Percentiles rank a stretch among this genome's conserved stretches.
Evolutionary conservation across 2,888 invertebrate species (phyloP).

Genomic region (Patella ulyssiponensis): DNA sequence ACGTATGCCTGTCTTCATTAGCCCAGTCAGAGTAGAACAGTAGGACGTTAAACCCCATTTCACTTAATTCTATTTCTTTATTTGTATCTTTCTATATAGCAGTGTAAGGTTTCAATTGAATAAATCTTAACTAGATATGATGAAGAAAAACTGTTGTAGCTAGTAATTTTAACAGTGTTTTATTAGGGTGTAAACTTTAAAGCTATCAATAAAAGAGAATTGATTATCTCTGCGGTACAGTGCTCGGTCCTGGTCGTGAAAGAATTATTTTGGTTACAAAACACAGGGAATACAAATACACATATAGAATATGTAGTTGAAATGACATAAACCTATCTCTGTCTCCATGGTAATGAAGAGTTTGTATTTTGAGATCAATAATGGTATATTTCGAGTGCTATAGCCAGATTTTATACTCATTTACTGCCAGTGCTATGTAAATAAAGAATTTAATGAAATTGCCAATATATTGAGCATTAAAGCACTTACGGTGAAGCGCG

Average conservation of each 20-base stretch:
- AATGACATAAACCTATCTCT: conserved; percentile 14
- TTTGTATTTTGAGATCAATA: conserved; percentile 44
- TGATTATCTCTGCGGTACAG: too few relatives aligned
- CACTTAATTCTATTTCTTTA: too few relatives aligned
- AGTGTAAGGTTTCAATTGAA: too few relatives aligned
- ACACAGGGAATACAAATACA: not conserved
- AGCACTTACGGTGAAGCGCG: conserved; percentile 4
- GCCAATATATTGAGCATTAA: conserved; percentile 42
- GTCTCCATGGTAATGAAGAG: conserved; percentile 35
- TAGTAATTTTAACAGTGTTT: too few relatives aligned
- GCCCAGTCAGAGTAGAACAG: too few relatives aligned
- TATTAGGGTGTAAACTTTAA: too few relatives aligned
- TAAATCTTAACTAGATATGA: too few relatives aligned
- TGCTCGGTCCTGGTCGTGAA: not conserved
- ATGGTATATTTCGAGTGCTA: conserved; percentile 40
- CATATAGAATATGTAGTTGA: conserved; percentile 6
- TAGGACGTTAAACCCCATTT: too few relatives aligned
- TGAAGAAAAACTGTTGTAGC: too few relatives aligned
- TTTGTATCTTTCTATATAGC: too few relatives aligned
- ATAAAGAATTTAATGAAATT: conserved; percentile 44
- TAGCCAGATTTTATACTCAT: conserved; percentile 30
- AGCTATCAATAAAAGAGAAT: too few relatives aligned
- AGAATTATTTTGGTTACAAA: conserved; percentile 8
- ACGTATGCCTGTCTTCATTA: too few relatives aligned
- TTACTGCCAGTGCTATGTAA: conserved; percentile 39